phyloP scores from a whole-genome alignment of 2,113 vertebrate species.

The Poeciliopsis retropinna region DNA sequence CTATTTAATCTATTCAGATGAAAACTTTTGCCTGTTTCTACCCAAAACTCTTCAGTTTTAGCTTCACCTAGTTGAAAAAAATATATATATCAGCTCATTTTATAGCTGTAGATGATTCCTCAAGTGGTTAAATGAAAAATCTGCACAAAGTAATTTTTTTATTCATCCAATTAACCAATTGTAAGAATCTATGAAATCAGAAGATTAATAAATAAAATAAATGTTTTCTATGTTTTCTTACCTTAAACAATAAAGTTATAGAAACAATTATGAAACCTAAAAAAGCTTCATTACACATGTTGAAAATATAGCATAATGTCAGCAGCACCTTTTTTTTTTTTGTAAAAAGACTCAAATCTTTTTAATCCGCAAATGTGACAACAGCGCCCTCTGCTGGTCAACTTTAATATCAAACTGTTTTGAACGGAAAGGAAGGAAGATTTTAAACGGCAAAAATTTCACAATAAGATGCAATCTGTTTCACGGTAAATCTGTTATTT shows the following conservation, averaged over 20 bases:
- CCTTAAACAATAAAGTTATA: not conserved
- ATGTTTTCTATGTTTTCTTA: not conserved
- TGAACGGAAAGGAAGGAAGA: not conserved
- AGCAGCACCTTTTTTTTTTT: not conserved
- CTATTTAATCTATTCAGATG: too few relatives aligned
- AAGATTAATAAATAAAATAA: not conserved
- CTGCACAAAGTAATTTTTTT: too few relatives aligned
- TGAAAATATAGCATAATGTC: not conserved
- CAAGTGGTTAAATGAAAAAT: too few relatives aligned
- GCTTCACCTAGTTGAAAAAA: too few relatives aligned
- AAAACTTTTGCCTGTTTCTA: too few relatives aligned
- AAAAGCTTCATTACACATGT: not conserved
- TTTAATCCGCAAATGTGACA: not conserved
- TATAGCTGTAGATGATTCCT: too few relatives aligned
- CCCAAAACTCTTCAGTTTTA: too few relatives aligned
- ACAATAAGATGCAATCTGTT: not conserved
- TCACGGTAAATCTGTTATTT: too few relatives aligned
- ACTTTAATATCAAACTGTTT: not conserved
- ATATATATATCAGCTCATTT: too few relatives aligned
- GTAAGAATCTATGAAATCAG: too few relatives aligned
- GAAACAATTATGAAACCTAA: not conserved
- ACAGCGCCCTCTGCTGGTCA: slow-evolving; percentile 23
- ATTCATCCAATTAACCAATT: too few relatives aligned
- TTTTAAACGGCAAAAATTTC: not conserved
- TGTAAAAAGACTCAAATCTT: not conserved